Evolutionary conservation across 2,113 vertebrate species (phyloP).

Genomic region (Entomyzon cyanotis): DNA sequence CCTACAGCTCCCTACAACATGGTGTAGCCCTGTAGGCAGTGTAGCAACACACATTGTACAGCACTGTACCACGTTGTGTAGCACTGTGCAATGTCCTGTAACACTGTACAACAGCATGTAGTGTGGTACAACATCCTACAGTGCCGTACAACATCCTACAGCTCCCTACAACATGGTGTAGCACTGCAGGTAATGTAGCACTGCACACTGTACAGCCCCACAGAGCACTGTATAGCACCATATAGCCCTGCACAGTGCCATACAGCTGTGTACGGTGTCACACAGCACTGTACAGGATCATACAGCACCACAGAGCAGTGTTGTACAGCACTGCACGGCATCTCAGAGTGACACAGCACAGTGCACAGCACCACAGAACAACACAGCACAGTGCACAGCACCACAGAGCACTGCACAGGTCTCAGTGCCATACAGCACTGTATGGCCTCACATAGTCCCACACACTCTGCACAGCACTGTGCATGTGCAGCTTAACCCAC

Average conservation of each 20-base stretch:
- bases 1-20: not conserved
- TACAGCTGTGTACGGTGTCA: rapidly evolving
- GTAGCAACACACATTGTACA: too few relatives aligned
- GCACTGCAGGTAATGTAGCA: too few relatives aligned
- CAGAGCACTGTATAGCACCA: not conserved
- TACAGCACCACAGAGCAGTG: rapidly evolving
- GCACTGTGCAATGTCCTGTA: not conserved
- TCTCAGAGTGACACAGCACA: not conserved
- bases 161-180: too few relatives aligned
- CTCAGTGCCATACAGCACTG: not conserved
- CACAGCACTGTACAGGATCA: not conserved
- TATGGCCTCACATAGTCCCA: rapidly evolving
- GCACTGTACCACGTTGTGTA: not conserved
- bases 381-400: not conserved
- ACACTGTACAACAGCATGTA: not conserved
- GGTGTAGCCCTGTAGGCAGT: too few relatives aligned
- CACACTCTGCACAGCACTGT: rapidly evolving
- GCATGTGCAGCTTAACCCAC: not conserved
- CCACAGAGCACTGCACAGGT: rapidly evolving
- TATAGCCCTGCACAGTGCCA: not conserved
- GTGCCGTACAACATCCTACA: too few relatives aligned
- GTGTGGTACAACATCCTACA: too few relatives aligned
- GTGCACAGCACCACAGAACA: not conserved
- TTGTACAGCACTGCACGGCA: not conserved
- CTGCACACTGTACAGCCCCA: rapidly evolving